phyloP scores from a whole-genome alignment of 1,140 invertebrate species.

The Drosophila littoralis region DNA sequence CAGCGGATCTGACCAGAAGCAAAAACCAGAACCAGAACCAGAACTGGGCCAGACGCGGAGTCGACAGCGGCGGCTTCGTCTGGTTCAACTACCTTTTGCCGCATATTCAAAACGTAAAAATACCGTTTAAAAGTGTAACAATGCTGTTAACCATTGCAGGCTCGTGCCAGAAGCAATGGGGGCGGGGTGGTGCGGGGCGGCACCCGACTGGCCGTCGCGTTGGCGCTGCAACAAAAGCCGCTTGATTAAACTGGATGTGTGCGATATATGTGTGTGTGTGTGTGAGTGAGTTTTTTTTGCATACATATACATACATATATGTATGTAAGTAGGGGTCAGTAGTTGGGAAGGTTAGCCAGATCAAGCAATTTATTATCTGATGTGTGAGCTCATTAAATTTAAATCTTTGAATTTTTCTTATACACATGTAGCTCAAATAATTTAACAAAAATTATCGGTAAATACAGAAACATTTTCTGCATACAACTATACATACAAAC shows the following conservation, averaged over 20 bases:
- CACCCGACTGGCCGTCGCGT: background rate
- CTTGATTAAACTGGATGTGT: constrained; percentile 63
- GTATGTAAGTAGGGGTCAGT: no score
- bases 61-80: background rate
- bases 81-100: constrained; percentile 50
- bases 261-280: background rate
- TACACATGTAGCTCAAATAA: no score
- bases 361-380: no score
- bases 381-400: no score
- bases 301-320: no score
- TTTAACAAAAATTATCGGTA: no score
- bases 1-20: constrained; percentile 25
- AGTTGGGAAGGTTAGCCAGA: no score
- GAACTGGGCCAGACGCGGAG: constrained; percentile 29
- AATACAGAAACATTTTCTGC: no score
- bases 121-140: constrained; percentile 80
- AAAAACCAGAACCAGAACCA: constrained; percentile 35
- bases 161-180: background rate
- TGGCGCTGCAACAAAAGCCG: constrained; percentile 59
- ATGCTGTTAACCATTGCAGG: constrained; percentile 70
- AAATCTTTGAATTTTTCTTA: no score
- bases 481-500: no score
- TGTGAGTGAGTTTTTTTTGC: no score
- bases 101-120: constrained; percentile 69
- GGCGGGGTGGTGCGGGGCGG: background rate